phyloP scores from a whole-genome alignment of 2,113 vertebrate species.

The Centropus unirufus region DNA sequence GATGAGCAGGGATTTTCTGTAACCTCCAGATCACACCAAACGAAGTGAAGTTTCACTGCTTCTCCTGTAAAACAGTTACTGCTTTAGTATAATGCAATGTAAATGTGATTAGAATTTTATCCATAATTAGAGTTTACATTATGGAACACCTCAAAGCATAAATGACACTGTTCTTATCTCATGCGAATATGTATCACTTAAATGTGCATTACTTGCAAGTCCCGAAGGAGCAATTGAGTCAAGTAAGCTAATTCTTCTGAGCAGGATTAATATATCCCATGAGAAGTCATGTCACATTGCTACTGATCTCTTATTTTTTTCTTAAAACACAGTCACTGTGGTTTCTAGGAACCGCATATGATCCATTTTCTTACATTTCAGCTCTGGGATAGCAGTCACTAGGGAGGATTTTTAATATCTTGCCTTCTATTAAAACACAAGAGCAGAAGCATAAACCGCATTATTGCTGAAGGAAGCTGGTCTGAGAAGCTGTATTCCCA shows the following conservation, averaged over 20 bases:
- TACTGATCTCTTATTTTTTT: slow-evolving; percentile 35
- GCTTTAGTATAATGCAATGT: background rate
- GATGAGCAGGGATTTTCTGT: background rate
- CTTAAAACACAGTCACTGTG: background rate
- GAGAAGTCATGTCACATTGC: slow-evolving; percentile 54
- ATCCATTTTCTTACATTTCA: slow-evolving; percentile 48
- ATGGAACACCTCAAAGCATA: slow-evolving; percentile 29
- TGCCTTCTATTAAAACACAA: slow-evolving; percentile 75
- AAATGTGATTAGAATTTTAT: slow-evolving; percentile 38
- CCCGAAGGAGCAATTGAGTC: slow-evolving; percentile 35
- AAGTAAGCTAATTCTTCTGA: slow-evolving; percentile 57
- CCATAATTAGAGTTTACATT: slow-evolving; percentile 21
- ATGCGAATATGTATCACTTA: slow-evolving; percentile 6
- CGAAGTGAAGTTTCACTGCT: background rate
- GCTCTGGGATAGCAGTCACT: slow-evolving; percentile 62
- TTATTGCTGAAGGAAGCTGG: slow-evolving; percentile 67
- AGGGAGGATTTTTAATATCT: slow-evolving; percentile 77
- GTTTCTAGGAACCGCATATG: slow-evolving; percentile 15
- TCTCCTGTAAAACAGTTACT: background rate
- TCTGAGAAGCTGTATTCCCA: slow-evolving; percentile 67
- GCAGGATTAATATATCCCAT: slow-evolving; percentile 50
- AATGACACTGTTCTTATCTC: slow-evolving; percentile 42
- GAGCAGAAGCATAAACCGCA: slow-evolving; percentile 61
- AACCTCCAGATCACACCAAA: background rate
- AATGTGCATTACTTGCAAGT: slow-evolving; percentile 46